Base-by-base conservation (phyloP, 2,113 vertebrate species). In the Amazona vittata region DNA sequence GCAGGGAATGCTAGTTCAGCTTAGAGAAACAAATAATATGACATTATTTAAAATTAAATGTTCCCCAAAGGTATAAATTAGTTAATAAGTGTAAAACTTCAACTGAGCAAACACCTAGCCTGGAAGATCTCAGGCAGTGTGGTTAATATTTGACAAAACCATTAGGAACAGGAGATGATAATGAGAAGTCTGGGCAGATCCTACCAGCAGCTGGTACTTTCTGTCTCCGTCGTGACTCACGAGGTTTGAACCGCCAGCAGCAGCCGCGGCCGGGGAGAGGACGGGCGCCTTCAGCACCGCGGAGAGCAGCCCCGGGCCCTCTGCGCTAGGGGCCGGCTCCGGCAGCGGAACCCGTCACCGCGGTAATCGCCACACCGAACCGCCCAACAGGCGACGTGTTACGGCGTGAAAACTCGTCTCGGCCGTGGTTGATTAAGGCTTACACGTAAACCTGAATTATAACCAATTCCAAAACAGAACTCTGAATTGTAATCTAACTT, bases 271-370 rank as follows among this genome's bases (percentile, higher is more conserved):
- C 55, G 59, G 33, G 39, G 43, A 84, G 70, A 11, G 37, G 62
- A 60, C n/a, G 35, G 73, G 22, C 57, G 65, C 19, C 33, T 94
- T 96, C 96, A 97, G 96, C 89, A 97, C 97, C 96, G 71, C 93
- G 97, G 97, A 97, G 85, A 97, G 97, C 92, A 28, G 86, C 91
- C 63, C 4, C 44, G 31, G n/a, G 14, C 25, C 28, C 25, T 9
- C 16, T 10, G 57, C 57, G 13, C 9, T 13, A 8, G 33, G 10
- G 57, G 55, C 33, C 55, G 33, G 20, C 33, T 22, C 19, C 33
- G 20, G 18, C 55, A 59, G 55, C 55, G 12, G 20, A 21, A 31
- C 15, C 28, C 29, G 17, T 31, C 55, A 1, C 33, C 12, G 33
- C 55, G 9, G 33, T 13, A 7, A 5, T 2, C 20, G 24, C 39